A percentile compares a stretch with the other conserved stretches of the same genome.
These are phyloP conservation scores for Hippocampus barbouri DNA, from an alignment of 2,113 vertebrate species.

Conservation along the genomic window DNA sequence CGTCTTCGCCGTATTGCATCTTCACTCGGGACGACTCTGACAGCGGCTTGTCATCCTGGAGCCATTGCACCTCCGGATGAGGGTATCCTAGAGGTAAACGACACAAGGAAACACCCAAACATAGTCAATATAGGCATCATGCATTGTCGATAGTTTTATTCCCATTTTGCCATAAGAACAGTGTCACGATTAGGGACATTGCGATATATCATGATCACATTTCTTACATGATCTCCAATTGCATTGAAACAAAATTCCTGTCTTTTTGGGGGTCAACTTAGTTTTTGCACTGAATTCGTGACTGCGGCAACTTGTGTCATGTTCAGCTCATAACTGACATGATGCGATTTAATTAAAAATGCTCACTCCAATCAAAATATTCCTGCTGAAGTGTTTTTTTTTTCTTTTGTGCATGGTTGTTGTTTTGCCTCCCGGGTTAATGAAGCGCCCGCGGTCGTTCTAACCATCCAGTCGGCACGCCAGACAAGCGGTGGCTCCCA, in stretches of 20 bases:
- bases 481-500: constrained; percentile 56
- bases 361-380: not conserved
- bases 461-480: constrained; percentile 62
- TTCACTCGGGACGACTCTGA: constrained; percentile 42
- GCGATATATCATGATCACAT: no score
- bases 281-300: not conserved
- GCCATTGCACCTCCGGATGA: constrained; percentile 71
- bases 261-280: not conserved
- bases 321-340: not conserved
- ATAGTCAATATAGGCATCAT: no score
- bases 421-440: constrained; percentile 7
- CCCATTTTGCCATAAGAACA: no score
- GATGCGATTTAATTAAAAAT: constrained; percentile 8
- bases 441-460: constrained; percentile 11
- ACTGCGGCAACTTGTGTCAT: not conserved
- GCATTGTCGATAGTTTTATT: no score
- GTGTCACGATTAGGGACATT: no score
- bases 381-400: no score
- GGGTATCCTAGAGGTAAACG: constrained; percentile 64
- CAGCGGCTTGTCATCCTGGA: constrained; percentile 52
- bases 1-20: constrained; percentile 56
- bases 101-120: not conserved
- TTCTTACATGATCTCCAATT: no score
- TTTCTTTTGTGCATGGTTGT: not conserved
- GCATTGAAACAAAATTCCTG: not conserved